Evolutionary conservation across 2,888 invertebrate genomes (phyloP), one percentile per base, ranked within the genome.

Genomic region (Holacanthella duospinosa): DNA sequence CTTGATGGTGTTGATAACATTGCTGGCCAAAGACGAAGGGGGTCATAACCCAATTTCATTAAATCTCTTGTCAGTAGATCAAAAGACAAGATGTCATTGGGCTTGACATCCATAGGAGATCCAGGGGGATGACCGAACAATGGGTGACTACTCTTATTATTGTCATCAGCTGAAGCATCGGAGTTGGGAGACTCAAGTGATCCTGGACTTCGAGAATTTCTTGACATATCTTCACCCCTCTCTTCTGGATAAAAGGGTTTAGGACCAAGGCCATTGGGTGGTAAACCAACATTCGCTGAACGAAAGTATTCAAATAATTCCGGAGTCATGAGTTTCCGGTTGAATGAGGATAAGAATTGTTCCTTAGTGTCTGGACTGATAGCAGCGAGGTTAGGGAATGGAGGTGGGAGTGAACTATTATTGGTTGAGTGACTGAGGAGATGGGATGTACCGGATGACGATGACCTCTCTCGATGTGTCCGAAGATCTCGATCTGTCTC

Each of bases 171-270:
- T 0, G 89, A 88, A 24, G 87, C 85, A 70, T 88, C 89, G 24
- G 89, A 89, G 75, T 88, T 86, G 74, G 88, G 88, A 0, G 88
- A 88, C 74, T 89, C 89, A 0, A 89, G 88, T 0, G 89, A 89
- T 62, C 87, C 71, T 24, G 71, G 72, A 60, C 69, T 69, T 62
- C 70, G 29, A 25, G 67, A 64, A 0, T 24, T 64, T 62, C 43
- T 64, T 19, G 43, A 58, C 60, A 59, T 61, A n/a, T 62, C 60
- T 19, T 43, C 66, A 26, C 29, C 65, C 43, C 44, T 62, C 21
- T 57, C 68, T 43, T 61, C 65, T 29, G 48, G 43, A 29, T 65
- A 67, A 60, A 67, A 62, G 6, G 64, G 62, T n/a, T 67, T 66
- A n/a, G n/a, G n/a, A 29, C 66, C 64, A 25, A 61, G 63, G n/a